Evolutionary conservation across 2,113 vertebrate species (phyloP).

Genomic region (Festucalex cinctus): DNA sequence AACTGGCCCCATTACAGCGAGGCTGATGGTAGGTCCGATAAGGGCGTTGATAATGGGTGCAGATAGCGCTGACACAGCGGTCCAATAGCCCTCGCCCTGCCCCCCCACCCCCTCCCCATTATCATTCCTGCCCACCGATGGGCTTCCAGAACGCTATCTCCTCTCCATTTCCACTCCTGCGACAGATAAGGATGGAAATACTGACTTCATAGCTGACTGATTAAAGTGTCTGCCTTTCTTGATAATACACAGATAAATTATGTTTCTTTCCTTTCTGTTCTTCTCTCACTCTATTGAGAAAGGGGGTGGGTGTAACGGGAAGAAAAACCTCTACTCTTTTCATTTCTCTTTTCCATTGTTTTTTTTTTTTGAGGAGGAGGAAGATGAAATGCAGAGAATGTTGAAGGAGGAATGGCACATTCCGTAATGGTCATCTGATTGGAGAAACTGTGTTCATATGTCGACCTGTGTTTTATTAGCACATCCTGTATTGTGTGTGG

Average conservation of each 20-base stretch:
- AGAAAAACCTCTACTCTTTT: slow-evolving; percentile 66
- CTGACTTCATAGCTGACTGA: slow-evolving; percentile 99
- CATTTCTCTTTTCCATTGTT: slow-evolving; percentile 67
- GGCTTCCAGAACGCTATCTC: slow-evolving; percentile 91
- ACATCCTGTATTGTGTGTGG: slow-evolving; percentile 16
- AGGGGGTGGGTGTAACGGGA: slow-evolving; percentile 62
- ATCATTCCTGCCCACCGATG: slow-evolving; percentile 98
- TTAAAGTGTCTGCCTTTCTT: slow-evolving; percentile 99
- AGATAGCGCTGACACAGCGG: slow-evolving; percentile 89
- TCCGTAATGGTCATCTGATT: slow-evolving; percentile 27
- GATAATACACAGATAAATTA: slow-evolving; percentile 99
- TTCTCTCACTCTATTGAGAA: slow-evolving; percentile 65
- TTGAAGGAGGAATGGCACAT: slow-evolving; percentile 20
- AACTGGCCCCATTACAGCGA: slow-evolving; percentile 99
- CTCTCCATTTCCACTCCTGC: slow-evolving; percentile 99
- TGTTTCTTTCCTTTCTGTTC: slow-evolving; percentile 82
- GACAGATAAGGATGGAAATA: slow-evolving; percentile 99
- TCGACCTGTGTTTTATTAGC: slow-evolving; percentile 23
- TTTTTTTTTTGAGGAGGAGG: slow-evolving; percentile 43
- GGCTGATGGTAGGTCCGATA: slow-evolving; percentile 92
- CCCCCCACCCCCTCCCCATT: slow-evolving; percentile 77
- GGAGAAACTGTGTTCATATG: slow-evolving; percentile 13
- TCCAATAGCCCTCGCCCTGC: slow-evolving; percentile 78
- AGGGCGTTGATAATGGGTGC: slow-evolving; percentile 91
- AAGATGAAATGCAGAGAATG: slow-evolving; percentile 32